Percentiles rank a stretch among this genome's conserved stretches.
phyloP scores from a whole-genome alignment of 2,888 invertebrate genomes.

The Geotrupes spiniger region DNA sequence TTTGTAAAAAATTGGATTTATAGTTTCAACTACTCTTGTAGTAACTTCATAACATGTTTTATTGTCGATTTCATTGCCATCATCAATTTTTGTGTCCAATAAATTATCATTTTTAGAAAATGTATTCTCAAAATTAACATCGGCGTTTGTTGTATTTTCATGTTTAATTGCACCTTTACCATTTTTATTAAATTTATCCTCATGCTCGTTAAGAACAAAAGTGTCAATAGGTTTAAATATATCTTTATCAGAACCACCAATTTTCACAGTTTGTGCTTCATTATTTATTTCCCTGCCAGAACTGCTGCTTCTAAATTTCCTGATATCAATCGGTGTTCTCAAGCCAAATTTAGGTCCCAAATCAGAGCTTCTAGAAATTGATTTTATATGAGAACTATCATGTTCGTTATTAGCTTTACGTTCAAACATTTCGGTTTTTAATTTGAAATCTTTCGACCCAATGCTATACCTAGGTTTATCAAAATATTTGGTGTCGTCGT shows the following conservation, averaged over 20 bases:
- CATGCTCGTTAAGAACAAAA: too few species aligned
- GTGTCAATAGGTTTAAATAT: background rate
- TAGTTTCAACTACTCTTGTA: slow-evolving; percentile 4
- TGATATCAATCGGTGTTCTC: too few species aligned
- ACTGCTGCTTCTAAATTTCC: too few species aligned
- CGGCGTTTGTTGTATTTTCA: background rate
- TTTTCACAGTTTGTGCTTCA: too few species aligned
- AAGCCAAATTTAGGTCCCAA: too few species aligned
- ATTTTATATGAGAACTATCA: too few species aligned
- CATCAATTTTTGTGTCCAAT: background rate
- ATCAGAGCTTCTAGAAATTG: background rate
- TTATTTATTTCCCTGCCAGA: too few species aligned
- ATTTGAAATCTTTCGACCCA: slow-evolving; percentile 17
- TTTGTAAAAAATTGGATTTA: background rate
- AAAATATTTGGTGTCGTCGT: slow-evolving; percentile 15
- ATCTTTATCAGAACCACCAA: background rate
- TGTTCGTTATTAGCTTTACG: slow-evolving; percentile 9
- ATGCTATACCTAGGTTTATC: slow-evolving; percentile 13
- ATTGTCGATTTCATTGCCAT: too few species aligned
- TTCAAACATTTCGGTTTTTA: slow-evolving; percentile 17
- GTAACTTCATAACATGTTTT: too few species aligned
- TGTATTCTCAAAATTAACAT: background rate
- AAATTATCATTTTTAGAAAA: background rate
- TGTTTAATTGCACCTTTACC: background rate
- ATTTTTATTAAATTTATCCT: background rate